phyloP scores from a whole-genome alignment of 1,140 invertebrate genomes.

The Diachasmimorpha longicaudata region DNA sequence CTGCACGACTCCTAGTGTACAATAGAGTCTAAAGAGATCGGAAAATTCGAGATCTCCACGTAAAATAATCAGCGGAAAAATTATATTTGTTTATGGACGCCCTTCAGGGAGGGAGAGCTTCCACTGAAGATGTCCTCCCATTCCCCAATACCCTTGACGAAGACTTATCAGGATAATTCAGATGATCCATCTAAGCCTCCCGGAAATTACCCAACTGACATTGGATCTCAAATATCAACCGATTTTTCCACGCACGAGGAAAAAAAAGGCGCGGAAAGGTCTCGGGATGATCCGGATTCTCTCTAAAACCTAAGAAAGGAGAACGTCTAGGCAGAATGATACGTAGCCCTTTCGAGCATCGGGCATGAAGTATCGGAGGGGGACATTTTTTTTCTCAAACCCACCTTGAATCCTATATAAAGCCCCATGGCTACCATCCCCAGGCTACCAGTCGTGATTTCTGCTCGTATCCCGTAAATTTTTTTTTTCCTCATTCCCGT shows the following conservation, averaged over 20 bases:
- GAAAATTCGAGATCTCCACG: too few relatives aligned
- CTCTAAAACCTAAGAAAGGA: conserved; percentile 1
- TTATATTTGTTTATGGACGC: too few relatives aligned
- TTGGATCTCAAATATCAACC: background rate
- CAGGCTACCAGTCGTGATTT: conserved; percentile 1
- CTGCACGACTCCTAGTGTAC: too few relatives aligned
- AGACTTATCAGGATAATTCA: background rate
- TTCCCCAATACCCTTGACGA: background rate
- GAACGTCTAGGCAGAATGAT: background rate
- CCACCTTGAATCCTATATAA: conserved; percentile 17
- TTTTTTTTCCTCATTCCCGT: background rate
- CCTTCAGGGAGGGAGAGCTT: too few relatives aligned
- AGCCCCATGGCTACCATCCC: conserved; percentile 7
- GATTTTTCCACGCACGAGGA: background rate
- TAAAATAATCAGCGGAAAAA: too few relatives aligned
- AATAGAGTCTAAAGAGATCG: too few relatives aligned
- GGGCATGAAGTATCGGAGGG: background rate
- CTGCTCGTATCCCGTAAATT: background rate
- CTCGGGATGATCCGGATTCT: conserved; percentile 1
- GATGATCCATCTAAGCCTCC: background rate
- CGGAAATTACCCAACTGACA: background rate
- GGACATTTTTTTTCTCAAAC: conserved; percentile 2
- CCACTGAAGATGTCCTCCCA: background rate
- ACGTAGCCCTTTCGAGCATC: background rate
- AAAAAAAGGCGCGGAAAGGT: background rate